A percentile compares a stretch with the other conserved stretches of the same genome.
These are phyloP conservation scores for Ophioninae sp. DNA, from an alignment of 2,888 invertebrate species.

Conservation along the genomic window DNA sequence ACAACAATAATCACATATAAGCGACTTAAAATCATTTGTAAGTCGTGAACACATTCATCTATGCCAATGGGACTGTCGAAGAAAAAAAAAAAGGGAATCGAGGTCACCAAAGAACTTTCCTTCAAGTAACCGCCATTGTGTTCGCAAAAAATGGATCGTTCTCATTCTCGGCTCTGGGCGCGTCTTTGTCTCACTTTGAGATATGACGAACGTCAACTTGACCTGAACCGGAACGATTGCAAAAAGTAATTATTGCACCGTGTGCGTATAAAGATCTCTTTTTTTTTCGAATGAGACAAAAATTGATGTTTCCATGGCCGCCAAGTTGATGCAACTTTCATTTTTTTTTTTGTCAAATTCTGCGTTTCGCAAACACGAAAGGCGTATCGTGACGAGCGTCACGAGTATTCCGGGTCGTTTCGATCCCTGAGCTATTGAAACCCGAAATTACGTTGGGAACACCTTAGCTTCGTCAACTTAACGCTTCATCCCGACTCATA, in stretches of 20 bases:
- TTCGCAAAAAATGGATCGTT: not conserved
- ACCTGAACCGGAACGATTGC: not conserved
- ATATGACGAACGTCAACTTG: not conserved
- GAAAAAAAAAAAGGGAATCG: constrained; percentile 19
- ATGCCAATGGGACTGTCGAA: not conserved
- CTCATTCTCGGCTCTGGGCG: not conserved
- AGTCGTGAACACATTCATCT: constrained; percentile 11
- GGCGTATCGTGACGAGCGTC: not conserved
- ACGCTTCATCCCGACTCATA: not conserved
- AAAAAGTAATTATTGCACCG: too few species aligned
- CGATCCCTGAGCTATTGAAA: not conserved
- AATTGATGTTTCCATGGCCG: not conserved
- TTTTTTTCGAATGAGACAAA: not conserved
- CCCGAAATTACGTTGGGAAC: not conserved
- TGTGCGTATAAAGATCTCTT: not conserved
- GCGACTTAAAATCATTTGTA: too few species aligned
- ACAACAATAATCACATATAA: too few species aligned
- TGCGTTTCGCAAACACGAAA: not conserved
- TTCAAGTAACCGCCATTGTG: constrained; percentile 7
- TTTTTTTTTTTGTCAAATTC: not conserved
- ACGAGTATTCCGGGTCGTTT: not conserved
- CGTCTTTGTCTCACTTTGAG: not conserved
- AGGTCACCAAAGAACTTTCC: constrained; percentile 28
- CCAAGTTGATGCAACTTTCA: not conserved
- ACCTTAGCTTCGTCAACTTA: not conserved